phyloP scores from a whole-genome alignment of 2,797 vertebrate genomes.

The Adrianichthys oophorus region DNA sequence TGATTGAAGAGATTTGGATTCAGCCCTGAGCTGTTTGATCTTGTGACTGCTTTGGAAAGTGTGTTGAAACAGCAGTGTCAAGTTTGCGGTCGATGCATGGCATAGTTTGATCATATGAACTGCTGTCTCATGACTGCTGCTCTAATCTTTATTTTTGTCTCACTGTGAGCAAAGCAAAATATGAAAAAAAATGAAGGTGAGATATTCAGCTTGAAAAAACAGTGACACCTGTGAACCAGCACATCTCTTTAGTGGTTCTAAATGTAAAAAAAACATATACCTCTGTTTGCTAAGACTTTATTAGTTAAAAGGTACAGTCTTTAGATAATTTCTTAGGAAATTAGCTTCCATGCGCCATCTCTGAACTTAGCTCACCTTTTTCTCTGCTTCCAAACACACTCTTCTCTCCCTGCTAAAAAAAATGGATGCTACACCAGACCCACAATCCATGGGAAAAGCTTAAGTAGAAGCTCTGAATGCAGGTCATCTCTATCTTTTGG shows the following conservation, averaged over 20 bases:
- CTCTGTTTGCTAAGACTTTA: too few relatives aligned
- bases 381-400: too few relatives aligned
- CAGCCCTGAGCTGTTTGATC: conserved; percentile 32
- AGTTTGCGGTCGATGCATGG: conserved; percentile 16
- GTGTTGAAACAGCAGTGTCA: conserved; percentile 8
- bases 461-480: conserved; percentile 1
- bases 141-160: background rate
- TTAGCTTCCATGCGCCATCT: too few relatives aligned
- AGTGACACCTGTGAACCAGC: too few relatives aligned
- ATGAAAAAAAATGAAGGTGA: background rate
- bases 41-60: conserved; percentile 41
- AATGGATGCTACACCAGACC: too few relatives aligned
- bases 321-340: too few relatives aligned
- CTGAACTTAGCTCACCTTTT: too few relatives aligned
- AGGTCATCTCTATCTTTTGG: conserved; percentile 2
- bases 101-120: conserved; percentile 30
- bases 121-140: conserved; percentile 26
- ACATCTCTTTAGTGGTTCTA: too few relatives aligned
- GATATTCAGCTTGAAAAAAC: background rate
- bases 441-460: background rate
- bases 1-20: conserved; percentile 27
- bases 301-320: too few relatives aligned
- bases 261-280: too few relatives aligned
- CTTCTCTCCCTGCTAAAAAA: too few relatives aligned
- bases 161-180: too few relatives aligned